A percentile compares a stretch with the other conserved stretches of the same genome.
Conservation (phyloP, 2,888 invertebrate genomes). For the Minunthozetes semirufus region DNA sequence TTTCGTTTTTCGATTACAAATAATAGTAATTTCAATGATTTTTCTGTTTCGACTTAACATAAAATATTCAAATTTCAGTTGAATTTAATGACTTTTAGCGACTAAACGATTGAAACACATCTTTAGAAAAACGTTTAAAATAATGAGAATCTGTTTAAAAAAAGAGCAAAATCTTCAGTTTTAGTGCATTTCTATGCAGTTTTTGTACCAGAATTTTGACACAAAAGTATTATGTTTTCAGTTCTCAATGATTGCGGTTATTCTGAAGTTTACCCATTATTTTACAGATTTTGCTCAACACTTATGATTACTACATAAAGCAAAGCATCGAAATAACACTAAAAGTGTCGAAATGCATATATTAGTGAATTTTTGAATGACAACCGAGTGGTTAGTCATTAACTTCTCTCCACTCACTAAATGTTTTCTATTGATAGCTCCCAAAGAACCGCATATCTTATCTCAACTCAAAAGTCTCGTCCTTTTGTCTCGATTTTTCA, state of each 20-base stretch:
- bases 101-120: not conserved
- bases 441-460: no score
- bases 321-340: not conserved
- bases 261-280: not conserved
- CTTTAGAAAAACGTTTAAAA: not conserved
- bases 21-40: not conserved
- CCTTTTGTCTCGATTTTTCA: no score
- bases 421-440: not conserved
- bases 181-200: not conserved
- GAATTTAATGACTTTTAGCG: not conserved
- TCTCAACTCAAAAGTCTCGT: no score
- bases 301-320: not conserved
- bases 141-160: not conserved
- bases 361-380: constrained; percentile 14
- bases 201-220: not conserved
- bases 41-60: not conserved
- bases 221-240: not conserved
- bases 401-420: not conserved
- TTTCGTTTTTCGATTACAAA: not conserved
- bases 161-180: not conserved
- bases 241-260: not conserved
- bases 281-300: constrained; percentile 2
- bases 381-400: constrained; percentile 1
- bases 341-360: not conserved
- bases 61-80: not conserved